Evolutionary conservation across 1,140 invertebrate genomes (phyloP).

Genomic region (Zophobas morio): DNA sequence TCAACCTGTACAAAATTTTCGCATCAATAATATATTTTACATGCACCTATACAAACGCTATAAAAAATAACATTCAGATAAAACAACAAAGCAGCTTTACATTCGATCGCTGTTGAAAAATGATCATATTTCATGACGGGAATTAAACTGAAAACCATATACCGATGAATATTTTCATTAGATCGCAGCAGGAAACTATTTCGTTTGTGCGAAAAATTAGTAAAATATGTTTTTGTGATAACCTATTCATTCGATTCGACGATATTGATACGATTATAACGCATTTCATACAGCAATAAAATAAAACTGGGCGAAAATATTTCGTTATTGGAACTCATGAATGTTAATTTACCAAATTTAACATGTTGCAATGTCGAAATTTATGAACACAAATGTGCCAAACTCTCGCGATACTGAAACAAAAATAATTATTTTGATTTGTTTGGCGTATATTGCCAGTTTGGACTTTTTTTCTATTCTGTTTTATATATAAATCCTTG

Average conservation of each 20-base stretch:
- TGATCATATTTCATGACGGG: slow-evolving; percentile 1
- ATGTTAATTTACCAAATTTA: slow-evolving; percentile 36
- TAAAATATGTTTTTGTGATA: slow-evolving; percentile 29
- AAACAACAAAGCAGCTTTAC: not conserved
- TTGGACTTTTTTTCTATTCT: not conserved
- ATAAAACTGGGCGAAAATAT: slow-evolving; percentile 30
- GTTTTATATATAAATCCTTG: too few species aligned
- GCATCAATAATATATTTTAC: slow-evolving; percentile 30
- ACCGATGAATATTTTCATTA: slow-evolving; percentile 14
- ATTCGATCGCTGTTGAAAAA: slow-evolving; percentile 23
- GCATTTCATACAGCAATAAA: slow-evolving; percentile 29
- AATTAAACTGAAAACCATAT: slow-evolving; percentile 21
- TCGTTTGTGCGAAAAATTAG: slow-evolving; percentile 6
- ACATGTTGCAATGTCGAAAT: slow-evolving; percentile 23
- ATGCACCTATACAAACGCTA: slow-evolving; percentile 2
- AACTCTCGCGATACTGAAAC: not conserved
- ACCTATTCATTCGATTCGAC: slow-evolving; percentile 25
- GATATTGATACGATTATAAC: slow-evolving; percentile 18
- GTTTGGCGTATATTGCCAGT: not conserved
- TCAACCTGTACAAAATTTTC: slow-evolving; percentile 41
- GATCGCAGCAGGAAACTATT: slow-evolving; percentile 10
- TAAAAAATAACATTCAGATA: slow-evolving; percentile 9
- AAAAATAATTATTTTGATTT: slow-evolving; percentile 10
- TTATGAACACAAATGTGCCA: slow-evolving; percentile 16
- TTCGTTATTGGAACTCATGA: slow-evolving; percentile 27